These are phyloP conservation scores for Scrobipalpa atriplicella DNA, from an alignment of 2,888 invertebrate species.

Conservation along the genomic window DNA sequence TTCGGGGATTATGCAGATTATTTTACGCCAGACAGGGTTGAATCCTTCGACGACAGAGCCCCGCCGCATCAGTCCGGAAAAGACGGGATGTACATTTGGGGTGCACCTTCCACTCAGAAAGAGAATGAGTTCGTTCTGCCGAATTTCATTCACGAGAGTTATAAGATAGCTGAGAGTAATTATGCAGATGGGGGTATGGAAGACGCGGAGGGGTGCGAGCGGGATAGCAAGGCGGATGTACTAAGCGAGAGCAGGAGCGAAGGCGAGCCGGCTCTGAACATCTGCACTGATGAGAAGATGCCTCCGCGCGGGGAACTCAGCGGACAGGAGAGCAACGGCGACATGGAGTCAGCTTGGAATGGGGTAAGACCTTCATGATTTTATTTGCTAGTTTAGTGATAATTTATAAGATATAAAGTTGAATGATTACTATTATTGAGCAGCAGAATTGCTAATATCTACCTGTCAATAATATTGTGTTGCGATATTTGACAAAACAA, in stretches of 20 bases:
- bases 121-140: conserved; percentile 72
- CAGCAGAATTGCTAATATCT: too few relatives aligned
- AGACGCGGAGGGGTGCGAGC: conserved; percentile 53
- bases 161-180: conserved; percentile 71
- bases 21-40: conserved; percentile 72
- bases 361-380: conserved; percentile 76
- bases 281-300: conserved; percentile 93
- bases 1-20: conserved; percentile 78
- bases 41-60: conserved; percentile 64
- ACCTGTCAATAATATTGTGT: too few relatives aligned
- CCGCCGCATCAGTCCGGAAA: conserved; percentile 53
- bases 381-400: neutral
- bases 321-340: conserved; percentile 93
- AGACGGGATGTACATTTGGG: conserved; percentile 68
- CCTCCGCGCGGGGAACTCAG: conserved; percentile 93
- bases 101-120: conserved; percentile 69
- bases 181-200: conserved; percentile 56
- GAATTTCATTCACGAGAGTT: conserved; percentile 76
- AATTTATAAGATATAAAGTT: too few relatives aligned
- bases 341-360: conserved; percentile 90
- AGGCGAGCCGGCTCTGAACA: conserved; percentile 82
- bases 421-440: too few relatives aligned
- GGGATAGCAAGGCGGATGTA: conserved; percentile 69
- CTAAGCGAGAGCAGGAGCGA: conserved; percentile 65
- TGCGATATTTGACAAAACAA: too few relatives aligned